phyloP scores from a whole-genome alignment of 2,888 invertebrate genomes.

The Esperia sulphurella region DNA sequence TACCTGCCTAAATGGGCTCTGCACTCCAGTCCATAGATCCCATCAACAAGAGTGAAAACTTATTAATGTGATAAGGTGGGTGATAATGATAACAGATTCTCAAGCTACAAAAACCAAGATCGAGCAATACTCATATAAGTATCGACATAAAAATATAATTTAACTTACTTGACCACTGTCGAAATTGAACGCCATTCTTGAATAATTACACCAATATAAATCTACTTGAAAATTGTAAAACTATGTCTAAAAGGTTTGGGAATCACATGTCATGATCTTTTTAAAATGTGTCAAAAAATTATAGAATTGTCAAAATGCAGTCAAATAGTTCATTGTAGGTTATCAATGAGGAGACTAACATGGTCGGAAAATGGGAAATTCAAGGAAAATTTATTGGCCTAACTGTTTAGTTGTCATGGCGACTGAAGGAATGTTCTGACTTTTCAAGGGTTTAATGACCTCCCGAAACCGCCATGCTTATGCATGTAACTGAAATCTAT shows the following conservation, averaged over 20 bases:
- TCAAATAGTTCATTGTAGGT: slow-evolving; percentile 27
- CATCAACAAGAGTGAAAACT: too few relatives aligned
- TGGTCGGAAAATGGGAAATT: slow-evolving; percentile 43
- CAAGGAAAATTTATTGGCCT: slow-evolving; percentile 55
- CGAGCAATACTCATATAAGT: too few relatives aligned
- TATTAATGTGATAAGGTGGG: too few relatives aligned
- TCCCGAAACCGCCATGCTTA: background rate
- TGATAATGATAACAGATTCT: too few relatives aligned
- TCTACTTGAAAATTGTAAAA: slow-evolving; percentile 26
- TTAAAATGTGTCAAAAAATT: slow-evolving; percentile 29
- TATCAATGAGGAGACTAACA: slow-evolving; percentile 14
- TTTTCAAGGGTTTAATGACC: slow-evolving; percentile 22
- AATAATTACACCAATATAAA: slow-evolving; percentile 18
- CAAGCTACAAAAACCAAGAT: too few relatives aligned
- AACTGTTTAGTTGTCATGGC: slow-evolving; percentile 56
- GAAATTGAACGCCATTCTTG: slow-evolving; percentile 66
- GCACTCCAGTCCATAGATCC: too few relatives aligned
- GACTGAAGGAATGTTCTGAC: slow-evolving; percentile 21
- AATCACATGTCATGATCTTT: slow-evolving; percentile 38
- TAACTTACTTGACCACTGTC: slow-evolving; percentile 65
- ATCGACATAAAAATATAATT: background rate
- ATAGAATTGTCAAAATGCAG: slow-evolving; percentile 30
- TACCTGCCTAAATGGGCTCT: too few relatives aligned
- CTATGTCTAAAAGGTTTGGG: slow-evolving; percentile 14
- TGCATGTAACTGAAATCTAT: background rate